Evolutionary conservation across 2,888 invertebrate genomes (phyloP).

Genomic region (Eupithecia insigniata): DNA sequence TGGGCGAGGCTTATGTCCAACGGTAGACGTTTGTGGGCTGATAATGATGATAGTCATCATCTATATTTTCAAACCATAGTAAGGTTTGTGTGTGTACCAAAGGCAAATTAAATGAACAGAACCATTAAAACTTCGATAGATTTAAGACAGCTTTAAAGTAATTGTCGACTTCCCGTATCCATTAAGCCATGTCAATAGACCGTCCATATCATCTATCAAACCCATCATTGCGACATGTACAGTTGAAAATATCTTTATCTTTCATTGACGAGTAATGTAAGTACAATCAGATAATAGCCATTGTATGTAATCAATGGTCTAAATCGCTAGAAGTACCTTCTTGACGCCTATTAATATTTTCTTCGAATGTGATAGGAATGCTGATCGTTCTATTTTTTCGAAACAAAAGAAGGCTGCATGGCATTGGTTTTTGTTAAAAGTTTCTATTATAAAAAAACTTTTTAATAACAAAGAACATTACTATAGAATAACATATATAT

Average conservation of each 20-base stretch:
- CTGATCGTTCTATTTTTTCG: not conserved
- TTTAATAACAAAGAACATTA: no score
- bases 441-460: no score
- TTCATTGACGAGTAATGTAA: slow-evolving; percentile 31
- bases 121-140: not conserved
- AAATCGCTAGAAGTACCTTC: slow-evolving; percentile 37
- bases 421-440: not conserved
- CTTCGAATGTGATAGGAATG: slow-evolving; percentile 31
- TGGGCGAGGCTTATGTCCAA: no score
- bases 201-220: slow-evolving; percentile 3
- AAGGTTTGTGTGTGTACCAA: not conserved
- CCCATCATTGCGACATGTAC: slow-evolving; percentile 29
- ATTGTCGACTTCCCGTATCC: slow-evolving; percentile 5
- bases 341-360: slow-evolving; percentile 38
- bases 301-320: slow-evolving; percentile 47
- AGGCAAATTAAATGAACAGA: not conserved
- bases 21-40: no score
- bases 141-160: not conserved
- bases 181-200: not conserved
- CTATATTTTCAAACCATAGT: no score
- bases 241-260: slow-evolving; percentile 28
- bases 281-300: slow-evolving; percentile 44
- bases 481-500: no score
- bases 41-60: no score
- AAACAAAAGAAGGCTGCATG: not conserved